phyloP scores from a whole-genome alignment of 2,797 vertebrate genomes.

The Cirrhinus mrigala region DNA sequence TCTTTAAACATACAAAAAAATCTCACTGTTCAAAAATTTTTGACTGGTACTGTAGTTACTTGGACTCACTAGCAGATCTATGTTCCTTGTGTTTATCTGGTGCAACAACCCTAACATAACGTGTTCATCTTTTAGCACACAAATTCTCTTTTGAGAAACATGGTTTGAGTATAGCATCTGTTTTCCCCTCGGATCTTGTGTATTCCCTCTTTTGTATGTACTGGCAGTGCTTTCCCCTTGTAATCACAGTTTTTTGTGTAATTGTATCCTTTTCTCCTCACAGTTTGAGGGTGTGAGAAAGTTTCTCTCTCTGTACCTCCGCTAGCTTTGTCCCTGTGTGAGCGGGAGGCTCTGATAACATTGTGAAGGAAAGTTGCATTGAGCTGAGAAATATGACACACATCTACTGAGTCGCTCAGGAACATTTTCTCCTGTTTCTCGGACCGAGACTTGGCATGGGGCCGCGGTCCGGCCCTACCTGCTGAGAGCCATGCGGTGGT shows the following conservation, averaged over 20 bases:
- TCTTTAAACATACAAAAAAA: too few relatives aligned
- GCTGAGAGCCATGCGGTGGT: conserved; percentile 30
- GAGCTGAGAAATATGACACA: conserved; percentile 74
- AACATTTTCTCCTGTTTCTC: conserved; percentile 59
- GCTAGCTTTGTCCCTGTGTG: conserved; percentile 40
- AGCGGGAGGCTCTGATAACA: conserved; percentile 61
- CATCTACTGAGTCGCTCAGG: conserved; percentile 55
- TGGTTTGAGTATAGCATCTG: not conserved
- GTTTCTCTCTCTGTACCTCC: conserved; percentile 41
- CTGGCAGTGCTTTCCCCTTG: conserved; percentile 23
- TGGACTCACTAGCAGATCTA: not conserved
- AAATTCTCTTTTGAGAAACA: conserved; percentile 1
- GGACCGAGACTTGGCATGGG: conserved; percentile 50
- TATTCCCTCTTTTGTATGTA: conserved; percentile 14
- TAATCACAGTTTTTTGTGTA: conserved; percentile 51
- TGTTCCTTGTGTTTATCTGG: not conserved
- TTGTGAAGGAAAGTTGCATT: conserved; percentile 61
- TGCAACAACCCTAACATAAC: not conserved
- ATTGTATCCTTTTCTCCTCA: conserved; percentile 43
- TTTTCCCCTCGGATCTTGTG: not conserved
- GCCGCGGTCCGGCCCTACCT: conserved; percentile 38
- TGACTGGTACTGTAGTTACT: too few relatives aligned
- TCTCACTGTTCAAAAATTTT: too few relatives aligned
- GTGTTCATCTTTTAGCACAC: not conserved
- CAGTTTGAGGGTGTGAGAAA: conserved; percentile 53